phyloP scores from a whole-genome alignment of 2,113 vertebrate species.

The Tenrec ecaudatus region DNA sequence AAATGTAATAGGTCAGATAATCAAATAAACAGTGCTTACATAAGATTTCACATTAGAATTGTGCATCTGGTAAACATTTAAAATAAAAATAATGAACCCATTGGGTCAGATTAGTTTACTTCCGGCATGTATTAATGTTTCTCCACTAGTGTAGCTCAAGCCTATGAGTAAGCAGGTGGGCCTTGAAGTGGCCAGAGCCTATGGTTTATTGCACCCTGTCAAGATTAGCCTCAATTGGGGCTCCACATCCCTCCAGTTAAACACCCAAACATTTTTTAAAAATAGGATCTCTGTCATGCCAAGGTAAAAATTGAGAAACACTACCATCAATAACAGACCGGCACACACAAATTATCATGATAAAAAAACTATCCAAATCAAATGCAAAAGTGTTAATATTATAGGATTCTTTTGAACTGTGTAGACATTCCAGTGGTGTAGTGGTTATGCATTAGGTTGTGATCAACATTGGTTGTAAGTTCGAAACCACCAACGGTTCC shows the following conservation, averaged over 20 bases:
- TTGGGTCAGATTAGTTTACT: not conserved
- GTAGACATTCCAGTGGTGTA: not conserved
- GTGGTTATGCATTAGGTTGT: no score
- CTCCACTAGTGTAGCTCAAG: not conserved
- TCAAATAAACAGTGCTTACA: constrained; percentile 3
- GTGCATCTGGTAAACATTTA: not conserved
- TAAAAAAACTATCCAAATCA: not conserved
- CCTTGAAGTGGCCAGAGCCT: not conserved
- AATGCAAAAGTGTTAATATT: not conserved
- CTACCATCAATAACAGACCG: not conserved
- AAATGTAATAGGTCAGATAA: not conserved
- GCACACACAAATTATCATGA: not conserved
- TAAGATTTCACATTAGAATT: constrained; percentile 19
- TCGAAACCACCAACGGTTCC: no score
- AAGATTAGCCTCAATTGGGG: not conserved
- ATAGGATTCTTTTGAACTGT: not conserved
- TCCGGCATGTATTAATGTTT: not conserved
- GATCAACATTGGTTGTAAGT: no score
- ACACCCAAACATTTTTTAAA: not conserved
- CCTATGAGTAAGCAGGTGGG: not conserved
- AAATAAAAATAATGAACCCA: not conserved
- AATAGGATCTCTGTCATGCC: not conserved
- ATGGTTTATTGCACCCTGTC: not conserved
- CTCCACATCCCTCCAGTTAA: not conserved
- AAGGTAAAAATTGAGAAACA: not conserved